phyloP scores from a whole-genome alignment of 2,797 vertebrate species.

The Enteromius paludinosus region DNA sequence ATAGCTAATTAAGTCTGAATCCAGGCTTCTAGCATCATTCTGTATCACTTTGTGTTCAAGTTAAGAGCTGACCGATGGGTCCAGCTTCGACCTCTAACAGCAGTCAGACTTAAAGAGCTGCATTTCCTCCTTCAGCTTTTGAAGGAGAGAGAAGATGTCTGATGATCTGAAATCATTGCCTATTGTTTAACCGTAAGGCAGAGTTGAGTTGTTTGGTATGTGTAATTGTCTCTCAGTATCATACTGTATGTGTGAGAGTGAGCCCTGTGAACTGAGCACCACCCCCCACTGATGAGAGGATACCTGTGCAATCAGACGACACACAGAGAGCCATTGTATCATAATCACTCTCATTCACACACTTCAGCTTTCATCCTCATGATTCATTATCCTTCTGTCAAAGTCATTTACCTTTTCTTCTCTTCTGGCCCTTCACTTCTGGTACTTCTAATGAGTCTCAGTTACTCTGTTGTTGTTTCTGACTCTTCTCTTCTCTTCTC shows the following conservation, averaged over 20 bases:
- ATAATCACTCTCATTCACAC: slow-evolving; percentile 88
- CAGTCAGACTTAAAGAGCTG: slow-evolving; percentile 30
- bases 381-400: slow-evolving; percentile 62
- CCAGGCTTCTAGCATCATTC: background rate
- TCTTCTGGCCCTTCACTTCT: slow-evolving; percentile 73
- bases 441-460: slow-evolving; percentile 65
- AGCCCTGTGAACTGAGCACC: slow-evolving; percentile 53
- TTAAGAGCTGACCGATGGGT: slow-evolving; percentile 51
- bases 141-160: slow-evolving; percentile 47
- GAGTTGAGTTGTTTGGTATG: slow-evolving; percentile 51
- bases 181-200: slow-evolving; percentile 70
- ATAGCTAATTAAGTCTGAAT: background rate
- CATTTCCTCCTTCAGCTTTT: slow-evolving; percentile 40
- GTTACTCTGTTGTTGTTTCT: slow-evolving; percentile 39
- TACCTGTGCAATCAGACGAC: slow-evolving; percentile 89
- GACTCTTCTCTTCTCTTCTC: slow-evolving; percentile 17
- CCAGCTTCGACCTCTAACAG: slow-evolving; percentile 32
- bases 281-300: slow-evolving; percentile 79
- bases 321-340: slow-evolving; percentile 88
- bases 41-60: slow-evolving; percentile 14
- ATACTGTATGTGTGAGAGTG: slow-evolving; percentile 71
- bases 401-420: slow-evolving; percentile 51
- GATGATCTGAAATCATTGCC: slow-evolving; percentile 73
- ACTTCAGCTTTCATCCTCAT: slow-evolving; percentile 56
- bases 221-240: slow-evolving; percentile 62